phyloP scores from a whole-genome alignment of 30 jellyfish, hydroid and myxozoan genomes.

The Calvadosia cruxmelitensis region DNA sequence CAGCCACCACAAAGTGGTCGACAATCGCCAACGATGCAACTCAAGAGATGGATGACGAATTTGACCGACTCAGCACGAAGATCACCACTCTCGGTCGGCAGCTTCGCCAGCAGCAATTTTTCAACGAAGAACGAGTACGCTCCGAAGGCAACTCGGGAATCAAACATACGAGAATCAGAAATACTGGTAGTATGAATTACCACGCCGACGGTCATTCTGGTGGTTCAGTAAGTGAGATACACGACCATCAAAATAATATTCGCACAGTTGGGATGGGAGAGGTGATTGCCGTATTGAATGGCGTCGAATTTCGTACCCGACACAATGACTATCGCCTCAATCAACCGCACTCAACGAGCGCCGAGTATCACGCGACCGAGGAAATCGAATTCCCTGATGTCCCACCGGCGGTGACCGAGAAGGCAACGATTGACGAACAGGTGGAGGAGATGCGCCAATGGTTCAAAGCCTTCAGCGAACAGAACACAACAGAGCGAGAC shows the following conservation, averaged over 20 bases:
- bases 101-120: conserved; percentile 71
- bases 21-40: too few relatives aligned
- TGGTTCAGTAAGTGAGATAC: conserved; percentile 11
- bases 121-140: conserved; percentile 71
- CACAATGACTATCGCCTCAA: conserved; percentile 22
- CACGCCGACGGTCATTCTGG: conserved; percentile 14
- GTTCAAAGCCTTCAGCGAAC: conserved; percentile 88
- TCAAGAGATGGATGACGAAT: neutral
- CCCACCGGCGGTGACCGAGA: conserved; percentile 10
- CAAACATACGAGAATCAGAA: neutral
- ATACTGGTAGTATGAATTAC: conserved; percentile 7
- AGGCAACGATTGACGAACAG: conserved; percentile 26
- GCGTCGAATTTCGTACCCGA: conserved; percentile 32
- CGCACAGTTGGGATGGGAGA: conserved; percentile 36
- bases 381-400: conserved; percentile 12
- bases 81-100: conserved; percentile 24
- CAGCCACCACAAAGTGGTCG: too few relatives aligned
- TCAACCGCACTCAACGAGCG: neutral
- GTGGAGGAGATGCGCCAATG: conserved; percentile 71
- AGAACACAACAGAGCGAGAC: conserved; percentile 51
- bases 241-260: conserved; percentile 15
- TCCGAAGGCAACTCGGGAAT: conserved; percentile 83
- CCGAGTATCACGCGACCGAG: neutral
- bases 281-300: conserved; percentile 9
- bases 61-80: too few relatives aligned